phyloP scores from a whole-genome alignment of 2,888 invertebrate species.

The Caradrina clavipalpis region DNA sequence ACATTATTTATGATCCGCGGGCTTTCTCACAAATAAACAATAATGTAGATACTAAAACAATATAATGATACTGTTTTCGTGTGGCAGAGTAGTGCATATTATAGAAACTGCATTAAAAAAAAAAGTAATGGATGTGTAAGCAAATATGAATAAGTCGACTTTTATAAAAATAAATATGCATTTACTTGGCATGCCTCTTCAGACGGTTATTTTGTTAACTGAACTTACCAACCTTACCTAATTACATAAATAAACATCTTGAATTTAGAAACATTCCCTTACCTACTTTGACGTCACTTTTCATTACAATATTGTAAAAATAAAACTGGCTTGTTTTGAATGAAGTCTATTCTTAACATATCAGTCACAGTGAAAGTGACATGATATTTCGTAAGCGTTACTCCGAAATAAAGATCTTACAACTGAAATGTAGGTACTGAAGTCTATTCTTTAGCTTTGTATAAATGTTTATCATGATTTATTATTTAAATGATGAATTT shows the following conservation, averaged over 20 bases:
- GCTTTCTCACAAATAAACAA: constrained; percentile 76
- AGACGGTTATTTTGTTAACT: background rate
- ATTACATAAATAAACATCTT: no score
- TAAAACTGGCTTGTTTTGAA: background rate
- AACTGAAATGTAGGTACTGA: background rate
- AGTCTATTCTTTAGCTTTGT: background rate
- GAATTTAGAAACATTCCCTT: background rate
- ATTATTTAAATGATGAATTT: background rate
- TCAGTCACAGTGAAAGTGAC: background rate
- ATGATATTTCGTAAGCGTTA: background rate
- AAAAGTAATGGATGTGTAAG: no score
- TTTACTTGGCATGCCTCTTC: no score
- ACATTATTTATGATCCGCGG: constrained; percentile 83
- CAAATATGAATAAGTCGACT: no score
- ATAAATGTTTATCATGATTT: background rate
- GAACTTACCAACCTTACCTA: no score
- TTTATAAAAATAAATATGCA: no score
- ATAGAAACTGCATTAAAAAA: background rate
- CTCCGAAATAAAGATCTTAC: background rate
- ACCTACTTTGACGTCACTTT: background rate
- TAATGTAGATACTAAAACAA: constrained; percentile 52
- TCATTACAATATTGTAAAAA: constrained; percentile 9
- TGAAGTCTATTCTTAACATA: background rate
- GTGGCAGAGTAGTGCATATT: constrained; percentile 22
- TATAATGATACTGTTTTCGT: constrained; percentile 24